Percentiles rank a stretch among this genome's conserved stretches.
These are phyloP conservation scores for Microplitis demolitor DNA, from an alignment of 1,140 invertebrate genomes.

Conservation along the genomic window DNA sequence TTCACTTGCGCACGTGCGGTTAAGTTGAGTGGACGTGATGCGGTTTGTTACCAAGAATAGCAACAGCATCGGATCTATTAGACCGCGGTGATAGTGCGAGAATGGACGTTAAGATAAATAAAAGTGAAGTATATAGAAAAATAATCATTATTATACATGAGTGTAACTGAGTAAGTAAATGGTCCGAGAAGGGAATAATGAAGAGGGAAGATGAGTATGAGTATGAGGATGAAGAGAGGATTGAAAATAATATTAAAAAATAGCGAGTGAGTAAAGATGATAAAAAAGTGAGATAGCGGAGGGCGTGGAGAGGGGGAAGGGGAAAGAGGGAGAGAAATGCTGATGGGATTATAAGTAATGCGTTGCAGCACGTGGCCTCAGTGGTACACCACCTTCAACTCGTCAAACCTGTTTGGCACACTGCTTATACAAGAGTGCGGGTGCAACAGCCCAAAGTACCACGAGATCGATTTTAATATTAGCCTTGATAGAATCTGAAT, in stretches of 20 bases:
- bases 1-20: too few relatives aligned
- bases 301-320: conserved; percentile 4
- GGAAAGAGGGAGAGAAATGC: conserved; percentile 36
- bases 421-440: conserved; percentile 39
- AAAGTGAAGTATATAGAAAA: too few relatives aligned
- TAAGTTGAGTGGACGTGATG: too few relatives aligned
- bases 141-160: too few relatives aligned
- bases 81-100: too few relatives aligned
- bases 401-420: conserved; percentile 59
- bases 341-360: conserved; percentile 57
- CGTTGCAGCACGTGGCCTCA: conserved; percentile 57
- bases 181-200: neutral
- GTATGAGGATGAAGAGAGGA: conserved; percentile 15
- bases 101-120: too few relatives aligned
- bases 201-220: conserved; percentile 27
- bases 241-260: conserved; percentile 25
- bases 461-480: conserved; percentile 36
- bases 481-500: conserved; percentile 28
- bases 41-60: too few relatives aligned
- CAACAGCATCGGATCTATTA: too few relatives aligned
- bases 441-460: conserved; percentile 34
- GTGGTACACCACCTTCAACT: conserved; percentile 50
- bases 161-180: too few relatives aligned
- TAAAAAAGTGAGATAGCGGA: neutral
- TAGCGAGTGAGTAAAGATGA: conserved; percentile 26